A percentile compares a stretch with the other conserved stretches of the same genome.
Evolutionary conservation across 1,140 invertebrate genomes (phyloP).

Genomic region (Atopsyche davidsoni): DNA sequence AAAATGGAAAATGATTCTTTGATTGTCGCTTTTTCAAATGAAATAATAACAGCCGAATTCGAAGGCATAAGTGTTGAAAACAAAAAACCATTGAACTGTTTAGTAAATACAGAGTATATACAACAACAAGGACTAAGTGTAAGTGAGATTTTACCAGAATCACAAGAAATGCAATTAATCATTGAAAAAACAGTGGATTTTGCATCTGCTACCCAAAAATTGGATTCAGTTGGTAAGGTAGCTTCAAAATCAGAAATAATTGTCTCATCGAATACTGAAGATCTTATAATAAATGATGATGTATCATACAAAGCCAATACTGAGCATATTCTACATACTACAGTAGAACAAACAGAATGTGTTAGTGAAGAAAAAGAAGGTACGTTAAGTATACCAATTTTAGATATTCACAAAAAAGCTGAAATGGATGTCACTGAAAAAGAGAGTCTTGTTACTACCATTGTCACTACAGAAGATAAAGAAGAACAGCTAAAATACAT

Average conservation of each 20-base stretch:
- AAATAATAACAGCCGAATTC: slow-evolving; percentile 21
- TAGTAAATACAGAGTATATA: slow-evolving; percentile 15
- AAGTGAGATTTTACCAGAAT: slow-evolving; percentile 27
- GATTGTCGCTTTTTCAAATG: slow-evolving; percentile 31
- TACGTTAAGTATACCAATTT: slow-evolving; percentile 30
- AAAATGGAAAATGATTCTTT: slow-evolving; percentile 35
- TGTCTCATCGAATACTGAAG: slow-evolving; percentile 18
- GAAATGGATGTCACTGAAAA: slow-evolving; percentile 46
- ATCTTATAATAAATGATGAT: slow-evolving; percentile 12
- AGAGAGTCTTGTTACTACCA: slow-evolving; percentile 48
- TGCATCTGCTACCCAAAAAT: slow-evolving; percentile 12
- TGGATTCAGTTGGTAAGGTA: slow-evolving; percentile 19
- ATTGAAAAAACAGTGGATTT: slow-evolving; percentile 10
- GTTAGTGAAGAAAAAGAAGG: slow-evolving; percentile 50
- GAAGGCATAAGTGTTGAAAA: slow-evolving; percentile 13
- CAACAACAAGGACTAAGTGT: slow-evolving; percentile 23
- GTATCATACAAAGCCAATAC: slow-evolving; percentile 9
- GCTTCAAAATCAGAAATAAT: slow-evolving; percentile 22
- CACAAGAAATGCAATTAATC: slow-evolving; percentile 22
- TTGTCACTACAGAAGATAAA: slow-evolving; percentile 38
- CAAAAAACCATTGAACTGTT: slow-evolving; percentile 8
- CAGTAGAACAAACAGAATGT: slow-evolving; percentile 38
- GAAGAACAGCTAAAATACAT: slow-evolving; percentile 36
- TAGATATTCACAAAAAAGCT: slow-evolving; percentile 34
- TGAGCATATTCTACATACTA: slow-evolving; percentile 20